Conservation (phyloP, 2,888 invertebrate genomes). For the Hydrotaea cyrtoneurina region DNA sequence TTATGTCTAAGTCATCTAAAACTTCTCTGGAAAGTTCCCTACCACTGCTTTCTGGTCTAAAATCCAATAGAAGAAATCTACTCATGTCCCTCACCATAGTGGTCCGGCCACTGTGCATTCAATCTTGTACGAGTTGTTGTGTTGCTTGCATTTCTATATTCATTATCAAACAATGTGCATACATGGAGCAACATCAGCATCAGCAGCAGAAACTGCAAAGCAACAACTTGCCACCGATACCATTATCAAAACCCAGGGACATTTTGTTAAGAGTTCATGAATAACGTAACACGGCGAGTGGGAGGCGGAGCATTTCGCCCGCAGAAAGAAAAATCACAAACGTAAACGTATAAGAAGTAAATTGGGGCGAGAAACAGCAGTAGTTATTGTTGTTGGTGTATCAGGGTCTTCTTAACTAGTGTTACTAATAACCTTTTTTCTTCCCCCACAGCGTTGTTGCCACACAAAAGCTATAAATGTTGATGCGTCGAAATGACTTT, state of each 20-base stretch:
- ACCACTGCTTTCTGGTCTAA: too few relatives aligned
- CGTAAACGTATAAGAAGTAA: slow-evolving; percentile 53
- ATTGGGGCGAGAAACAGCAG: slow-evolving; percentile 47
- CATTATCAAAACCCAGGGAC: slow-evolving; percentile 57
- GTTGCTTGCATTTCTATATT: slow-evolving; percentile 42
- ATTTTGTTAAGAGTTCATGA: slow-evolving; percentile 37
- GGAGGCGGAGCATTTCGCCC: slow-evolving; percentile 1
- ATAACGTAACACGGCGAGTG: neutral
- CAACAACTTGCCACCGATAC: slow-evolving; percentile 16
- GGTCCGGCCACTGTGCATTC: slow-evolving; percentile 17
- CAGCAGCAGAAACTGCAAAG: too few relatives aligned
- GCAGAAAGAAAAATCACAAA: slow-evolving; percentile 29
- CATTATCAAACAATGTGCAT: slow-evolving; percentile 64
- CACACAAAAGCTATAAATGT: slow-evolving; percentile 19
- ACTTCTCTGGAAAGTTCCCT: too few relatives aligned
- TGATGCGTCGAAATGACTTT: slow-evolving; percentile 27
- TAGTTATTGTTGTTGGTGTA: slow-evolving; percentile 41
- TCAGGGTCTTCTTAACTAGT: slow-evolving; percentile 56
- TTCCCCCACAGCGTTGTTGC: neutral
- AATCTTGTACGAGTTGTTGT: slow-evolving; percentile 20
- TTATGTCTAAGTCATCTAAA: too few relatives aligned
- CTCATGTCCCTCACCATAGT: too few relatives aligned
- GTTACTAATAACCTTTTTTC: slow-evolving; percentile 56
- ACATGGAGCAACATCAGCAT: slow-evolving; percentile 31
- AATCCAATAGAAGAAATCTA: neutral